Conservation (phyloP, 2,888 invertebrate genomes). For the Drosophila birchii region DNA sequence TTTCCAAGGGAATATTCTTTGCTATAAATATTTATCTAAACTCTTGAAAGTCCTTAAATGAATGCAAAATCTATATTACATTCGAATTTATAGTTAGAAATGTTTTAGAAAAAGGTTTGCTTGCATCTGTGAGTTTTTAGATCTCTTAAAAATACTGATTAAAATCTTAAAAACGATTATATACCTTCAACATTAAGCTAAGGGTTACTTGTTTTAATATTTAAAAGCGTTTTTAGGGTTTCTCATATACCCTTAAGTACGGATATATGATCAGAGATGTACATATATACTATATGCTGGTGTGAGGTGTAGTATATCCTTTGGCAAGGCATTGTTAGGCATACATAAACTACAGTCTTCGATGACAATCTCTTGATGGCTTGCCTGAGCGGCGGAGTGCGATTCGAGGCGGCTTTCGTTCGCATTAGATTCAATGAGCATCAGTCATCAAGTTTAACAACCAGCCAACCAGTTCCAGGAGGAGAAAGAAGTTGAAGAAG, state of each 20-base stretch:
- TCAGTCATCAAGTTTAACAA: constrained; percentile 45
- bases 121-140: background rate
- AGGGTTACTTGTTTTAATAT: background rate
- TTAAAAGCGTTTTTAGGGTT: background rate
- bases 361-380: constrained; percentile 5
- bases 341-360: constrained; percentile 1
- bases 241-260: background rate
- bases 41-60: background rate
- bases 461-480: constrained; percentile 6
- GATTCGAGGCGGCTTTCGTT: constrained; percentile 40
- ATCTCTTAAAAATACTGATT: background rate
- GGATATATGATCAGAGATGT: background rate
- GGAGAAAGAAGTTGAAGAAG: background rate
- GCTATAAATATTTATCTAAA: no score
- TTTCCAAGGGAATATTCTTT: no score
- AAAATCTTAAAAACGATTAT: no score
- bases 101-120: background rate
- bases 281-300: background rate
- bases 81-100: background rate
- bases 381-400: constrained; percentile 3
- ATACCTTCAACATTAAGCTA: background rate
- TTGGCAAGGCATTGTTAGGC: background rate
- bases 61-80: background rate
- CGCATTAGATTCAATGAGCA: constrained; percentile 47
- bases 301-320: background rate